A percentile compares a stretch with the other conserved stretches of the same genome.
Conservation (phyloP, 2,797 vertebrate species). For the Microctenopoma steveboyesi region DNA sequence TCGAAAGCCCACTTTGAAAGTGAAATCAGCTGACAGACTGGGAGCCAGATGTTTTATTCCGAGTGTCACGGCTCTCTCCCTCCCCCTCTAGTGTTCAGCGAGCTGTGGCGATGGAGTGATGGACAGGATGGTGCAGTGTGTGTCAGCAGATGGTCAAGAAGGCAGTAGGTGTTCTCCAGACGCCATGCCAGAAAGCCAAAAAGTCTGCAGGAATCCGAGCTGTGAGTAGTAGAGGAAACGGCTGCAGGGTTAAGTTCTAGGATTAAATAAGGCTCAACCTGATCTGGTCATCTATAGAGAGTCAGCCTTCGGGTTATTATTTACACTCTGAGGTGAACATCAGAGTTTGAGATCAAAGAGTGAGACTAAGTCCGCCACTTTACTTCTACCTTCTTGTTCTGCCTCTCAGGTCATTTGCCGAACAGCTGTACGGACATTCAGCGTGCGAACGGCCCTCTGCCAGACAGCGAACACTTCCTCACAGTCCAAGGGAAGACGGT, state of each 20-base stretch:
- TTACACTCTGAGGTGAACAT: conserved; percentile 36
- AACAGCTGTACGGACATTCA: conserved; percentile 87
- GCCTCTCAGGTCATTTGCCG: conserved; percentile 87
- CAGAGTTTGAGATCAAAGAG: conserved; percentile 52
- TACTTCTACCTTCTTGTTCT: conserved; percentile 21
- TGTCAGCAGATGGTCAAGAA: conserved; percentile 83
- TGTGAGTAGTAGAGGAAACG: conserved; percentile 83
- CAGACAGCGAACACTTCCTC: conserved; percentile 90
- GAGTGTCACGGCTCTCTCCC: conserved; percentile 16
- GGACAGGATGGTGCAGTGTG: conserved; percentile 90
- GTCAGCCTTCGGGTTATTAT: conserved; percentile 38
- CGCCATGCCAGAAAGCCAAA: conserved; percentile 85
- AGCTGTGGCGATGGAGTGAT: conserved; percentile 90
- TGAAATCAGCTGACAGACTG: conserved; percentile 9
- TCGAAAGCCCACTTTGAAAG: neutral
- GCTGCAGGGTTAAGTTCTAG: conserved; percentile 11
- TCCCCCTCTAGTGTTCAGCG: conserved; percentile 86
- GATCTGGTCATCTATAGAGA: conserved; percentile 32
- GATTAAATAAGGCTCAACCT: conserved; percentile 14
- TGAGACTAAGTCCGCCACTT: neutral
- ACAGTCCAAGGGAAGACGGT: conserved; percentile 87
- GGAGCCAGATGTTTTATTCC: conserved; percentile 10
- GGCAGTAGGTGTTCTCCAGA: conserved; percentile 82
- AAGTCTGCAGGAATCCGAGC: conserved; percentile 85
- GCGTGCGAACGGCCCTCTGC: conserved; percentile 71